A percentile compares a stretch with the other conserved stretches of the same genome.
phyloP scores from a whole-genome alignment of 2,888 invertebrate genomes.

The Cryptocheilus praepositus region DNA sequence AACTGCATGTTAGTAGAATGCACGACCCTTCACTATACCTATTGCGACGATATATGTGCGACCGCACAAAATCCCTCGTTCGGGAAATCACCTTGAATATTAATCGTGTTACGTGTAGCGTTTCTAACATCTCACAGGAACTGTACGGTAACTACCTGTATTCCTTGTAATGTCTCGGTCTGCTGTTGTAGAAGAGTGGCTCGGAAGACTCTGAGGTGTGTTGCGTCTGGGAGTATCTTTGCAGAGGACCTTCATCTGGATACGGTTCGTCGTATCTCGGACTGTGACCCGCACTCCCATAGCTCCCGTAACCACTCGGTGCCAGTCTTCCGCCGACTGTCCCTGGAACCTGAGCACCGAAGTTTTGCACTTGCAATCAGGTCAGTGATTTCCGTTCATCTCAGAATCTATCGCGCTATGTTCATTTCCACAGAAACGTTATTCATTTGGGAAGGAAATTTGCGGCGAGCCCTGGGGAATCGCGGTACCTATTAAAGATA shows the following conservation, averaged over 20 bases:
- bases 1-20: no score
- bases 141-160: slow-evolving; percentile 61
- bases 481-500: slow-evolving; percentile 16
- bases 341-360: slow-evolving; percentile 62
- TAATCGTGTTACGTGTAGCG: no score
- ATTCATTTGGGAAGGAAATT: background rate
- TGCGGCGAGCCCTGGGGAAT: background rate
- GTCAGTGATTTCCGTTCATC: no score
- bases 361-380: background rate
- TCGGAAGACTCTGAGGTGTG: slow-evolving; percentile 78
- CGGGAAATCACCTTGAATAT: no score
- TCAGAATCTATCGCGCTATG: no score
- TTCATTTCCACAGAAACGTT: background rate
- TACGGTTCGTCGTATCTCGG: slow-evolving; percentile 69
- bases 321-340: slow-evolving; percentile 59
- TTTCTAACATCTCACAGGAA: no score
- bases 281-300: slow-evolving; percentile 74
- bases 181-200: slow-evolving; percentile 91
- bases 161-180: slow-evolving; percentile 84
- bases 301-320: slow-evolving; percentile 69
- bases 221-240: slow-evolving; percentile 64
- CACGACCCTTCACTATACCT: no score
- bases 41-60: no score
- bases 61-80: no score
- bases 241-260: slow-evolving; percentile 65